These are phyloP conservation scores for Hippopotamyrus pictus DNA, from an alignment of 2,797 vertebrate species.

Conservation along the genomic window DNA sequence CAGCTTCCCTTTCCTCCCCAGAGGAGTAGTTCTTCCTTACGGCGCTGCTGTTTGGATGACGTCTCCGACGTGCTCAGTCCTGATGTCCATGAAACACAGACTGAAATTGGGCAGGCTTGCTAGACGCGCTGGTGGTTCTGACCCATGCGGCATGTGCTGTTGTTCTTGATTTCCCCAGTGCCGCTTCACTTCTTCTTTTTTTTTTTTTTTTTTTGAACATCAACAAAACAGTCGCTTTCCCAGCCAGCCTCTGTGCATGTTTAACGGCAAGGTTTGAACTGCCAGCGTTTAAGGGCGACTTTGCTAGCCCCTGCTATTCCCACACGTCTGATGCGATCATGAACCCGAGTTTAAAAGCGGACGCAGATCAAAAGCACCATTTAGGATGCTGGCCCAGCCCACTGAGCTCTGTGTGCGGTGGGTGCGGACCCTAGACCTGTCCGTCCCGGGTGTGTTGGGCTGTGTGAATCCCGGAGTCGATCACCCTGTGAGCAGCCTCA, in stretches of 20 bases:
- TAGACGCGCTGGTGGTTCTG: not conserved
- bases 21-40: not conserved
- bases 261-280: not conserved
- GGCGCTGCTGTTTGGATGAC: slow-evolving; percentile 20
- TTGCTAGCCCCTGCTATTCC: not conserved
- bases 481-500: not conserved
- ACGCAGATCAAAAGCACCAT: not conserved
- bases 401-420: not conserved
- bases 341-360: not conserved
- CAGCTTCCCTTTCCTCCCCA: slow-evolving; percentile 11
- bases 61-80: not conserved
- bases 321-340: not conserved
- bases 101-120: not conserved
- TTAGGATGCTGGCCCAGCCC: not conserved
- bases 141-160: not conserved
- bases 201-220: not conserved
- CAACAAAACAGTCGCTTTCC: not conserved
- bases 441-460: not conserved
- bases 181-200: not conserved
- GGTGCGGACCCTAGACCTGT: not conserved
- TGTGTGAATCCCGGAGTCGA: not conserved
- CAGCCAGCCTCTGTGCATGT: not conserved
- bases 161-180: not conserved
- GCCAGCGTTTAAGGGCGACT: not conserved
- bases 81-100: not conserved